Evolutionary conservation across 2,888 invertebrate species (phyloP), one percentile per base, ranked within the genome.

Genomic region (Ectobius pallidus): DNA sequence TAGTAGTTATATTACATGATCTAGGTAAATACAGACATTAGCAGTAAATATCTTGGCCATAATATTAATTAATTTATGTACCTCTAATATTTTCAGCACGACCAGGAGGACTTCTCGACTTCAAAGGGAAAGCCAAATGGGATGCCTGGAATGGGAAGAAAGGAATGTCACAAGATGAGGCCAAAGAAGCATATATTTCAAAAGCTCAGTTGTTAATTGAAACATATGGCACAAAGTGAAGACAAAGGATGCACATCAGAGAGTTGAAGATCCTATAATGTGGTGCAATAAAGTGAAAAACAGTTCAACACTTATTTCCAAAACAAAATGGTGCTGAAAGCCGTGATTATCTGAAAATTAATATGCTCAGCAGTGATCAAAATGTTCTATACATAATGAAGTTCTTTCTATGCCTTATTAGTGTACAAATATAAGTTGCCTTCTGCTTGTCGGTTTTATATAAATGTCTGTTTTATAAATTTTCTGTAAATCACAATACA

Each of bases 121-220:
- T 97, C 79, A 96, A 95, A 83, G 97, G 95, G 77, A 97, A 96
- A 85, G 96, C 96, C 3, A 98, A 99, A 83, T 98, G 97, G 94
- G 94, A 95, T 81, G 90, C 94, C 3, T 99, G 98, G 98, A 90
- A 90, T 78, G 86, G 84, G 69, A 90, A 89, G 81, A 94, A 94
- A 82, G 97, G 96, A 16, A 85, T 87, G 77, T 84, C 89, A 67
- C 87, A 90, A 80, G 92, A 92, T 1, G 91, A 89, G 74, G 97
- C 97, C n/a, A 93, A 93, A 83, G 87, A 90, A 80, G 89, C 91
- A 6, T 97, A 97, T 85, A 85, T 97, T 76, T 88, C 88, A 3
- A 92, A 91, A 83, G 95, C 88, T 0, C 86, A 91, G 63, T 81
- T 84, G 77, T 85, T 94, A 18, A 82, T 91, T 76, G 86, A 86